Evolutionary conservation across 1,140 invertebrate genomes (phyloP), one percentile per base, ranked within the genome.

Genomic region (Bombus confusus): DNA sequence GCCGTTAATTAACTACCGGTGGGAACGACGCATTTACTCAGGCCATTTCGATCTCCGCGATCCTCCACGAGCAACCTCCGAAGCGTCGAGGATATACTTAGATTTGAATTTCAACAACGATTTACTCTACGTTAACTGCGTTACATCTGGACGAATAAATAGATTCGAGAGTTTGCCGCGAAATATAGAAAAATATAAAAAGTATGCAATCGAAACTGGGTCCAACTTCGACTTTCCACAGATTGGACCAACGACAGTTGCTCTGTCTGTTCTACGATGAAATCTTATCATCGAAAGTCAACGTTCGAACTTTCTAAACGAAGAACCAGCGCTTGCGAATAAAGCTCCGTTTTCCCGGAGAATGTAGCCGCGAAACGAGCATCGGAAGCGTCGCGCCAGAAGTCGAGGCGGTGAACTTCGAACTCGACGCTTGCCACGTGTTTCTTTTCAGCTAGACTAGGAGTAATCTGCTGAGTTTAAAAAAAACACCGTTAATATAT

Each of bases 401-500:
- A 62, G 0, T 9, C 0, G 1, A 28, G 1, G 3, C 12, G 2
- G 0, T 37, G 59, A 78, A 78, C 37, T 39, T 37, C 31, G 25
- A 39, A 37, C 69, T 52, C 71, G 28, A 59, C 52, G 72, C 72
- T 47, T 25, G 31, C 37, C 37, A 12, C 9, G 12, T n/a, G 78
- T 25, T 39, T n/a, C 59, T 71, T 57, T 71, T 52, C 57, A 37
- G n/a, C 28, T 18, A 13, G 37, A 34, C 15, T 18, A 57, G 37
- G n/a, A 81, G 52, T 47, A 59, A 81, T 81, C 37, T 73, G 39
- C 34, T 31, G 52, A 12, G 0, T 15, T 28, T 15, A 71, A 52
- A 66, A 52, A 66, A 15, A n/a, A 31, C 71, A 25, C 43, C 34
- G 74, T 80, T 79, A 80, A 85, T 85, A 80, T 79, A 85, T 85